phyloP scores from a whole-genome alignment of 2,888 invertebrate genomes.

The Lumbricus terrestris region DNA sequence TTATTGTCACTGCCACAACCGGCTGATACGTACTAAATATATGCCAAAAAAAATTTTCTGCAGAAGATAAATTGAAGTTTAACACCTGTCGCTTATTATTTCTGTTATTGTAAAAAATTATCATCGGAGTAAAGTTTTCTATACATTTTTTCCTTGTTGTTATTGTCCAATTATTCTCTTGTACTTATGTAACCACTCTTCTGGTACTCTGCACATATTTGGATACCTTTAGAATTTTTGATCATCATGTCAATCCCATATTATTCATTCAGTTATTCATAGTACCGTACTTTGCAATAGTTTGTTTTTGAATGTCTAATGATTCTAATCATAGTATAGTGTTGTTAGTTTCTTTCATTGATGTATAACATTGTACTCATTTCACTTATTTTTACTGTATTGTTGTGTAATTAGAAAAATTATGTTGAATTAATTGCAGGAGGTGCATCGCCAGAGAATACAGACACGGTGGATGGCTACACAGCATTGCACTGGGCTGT shows the following conservation, averaged over 20 bases:
- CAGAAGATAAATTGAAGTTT: too few species aligned
- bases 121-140: neutral
- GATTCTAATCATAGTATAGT: neutral
- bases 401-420: too few species aligned
- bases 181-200: neutral
- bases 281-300: neutral
- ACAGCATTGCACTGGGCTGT: conserved; percentile 36
- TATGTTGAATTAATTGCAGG: neutral
- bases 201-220: neutral
- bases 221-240: neutral
- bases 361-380: neutral
- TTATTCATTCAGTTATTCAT: neutral
- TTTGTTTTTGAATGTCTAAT: neutral
- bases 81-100: too few species aligned
- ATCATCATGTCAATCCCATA: neutral
- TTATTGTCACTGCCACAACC: neutral
- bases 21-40: neutral
- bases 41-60: neutral
- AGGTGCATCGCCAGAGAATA: neutral
- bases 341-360: neutral
- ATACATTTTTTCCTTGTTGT: neutral
- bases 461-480: conserved; percentile 24
- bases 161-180: neutral
- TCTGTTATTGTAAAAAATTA: neutral
- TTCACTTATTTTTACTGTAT: too few species aligned